A percentile compares a stretch with the other conserved stretches of the same genome.
phyloP scores from a whole-genome alignment of 1,140 invertebrate species.

The Drosophila teissieri region DNA sequence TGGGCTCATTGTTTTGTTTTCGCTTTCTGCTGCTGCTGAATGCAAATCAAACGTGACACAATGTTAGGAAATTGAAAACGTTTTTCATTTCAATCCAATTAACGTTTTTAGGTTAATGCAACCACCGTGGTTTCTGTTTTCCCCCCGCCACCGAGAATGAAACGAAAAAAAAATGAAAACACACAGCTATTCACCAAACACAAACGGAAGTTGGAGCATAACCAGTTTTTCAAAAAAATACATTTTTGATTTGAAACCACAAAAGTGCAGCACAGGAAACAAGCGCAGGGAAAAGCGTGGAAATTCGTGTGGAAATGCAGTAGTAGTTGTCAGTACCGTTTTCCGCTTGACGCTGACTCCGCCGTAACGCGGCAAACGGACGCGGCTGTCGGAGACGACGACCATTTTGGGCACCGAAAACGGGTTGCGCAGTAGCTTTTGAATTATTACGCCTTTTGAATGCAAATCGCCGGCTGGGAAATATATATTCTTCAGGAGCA shows the following conservation, averaged over 20 bases:
- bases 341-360: constrained; percentile 76
- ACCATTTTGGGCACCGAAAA: constrained; percentile 76
- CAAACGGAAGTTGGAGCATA: constrained; percentile 31
- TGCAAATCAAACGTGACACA: constrained; percentile 79
- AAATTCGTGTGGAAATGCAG: not conserved
- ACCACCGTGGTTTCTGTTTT: constrained; percentile 20
- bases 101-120: constrained; percentile 84
- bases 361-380: constrained; percentile 75
- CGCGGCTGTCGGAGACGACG: constrained; percentile 78
- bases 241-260: constrained; percentile 40
- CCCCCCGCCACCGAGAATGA: not conserved
- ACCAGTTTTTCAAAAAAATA: constrained; percentile 20
- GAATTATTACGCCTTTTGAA: constrained; percentile 65
- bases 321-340: constrained; percentile 57
- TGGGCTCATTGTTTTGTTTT: constrained; percentile 20
- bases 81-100: constrained; percentile 82
- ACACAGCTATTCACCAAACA: not conserved
- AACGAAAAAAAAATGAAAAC: not conserved
- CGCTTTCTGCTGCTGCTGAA: constrained; percentile 21
- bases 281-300: too few relatives aligned
- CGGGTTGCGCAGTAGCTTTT: constrained; percentile 65
- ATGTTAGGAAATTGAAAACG: constrained; percentile 80
- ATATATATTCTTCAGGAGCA: not conserved
- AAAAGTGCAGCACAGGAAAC: constrained; percentile 22
- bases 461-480: constrained; percentile 26